Evolutionary conservation across 92 coral and sea anemone genomes (phyloP).

Genomic region (Isaurus tuberculatus): DNA sequence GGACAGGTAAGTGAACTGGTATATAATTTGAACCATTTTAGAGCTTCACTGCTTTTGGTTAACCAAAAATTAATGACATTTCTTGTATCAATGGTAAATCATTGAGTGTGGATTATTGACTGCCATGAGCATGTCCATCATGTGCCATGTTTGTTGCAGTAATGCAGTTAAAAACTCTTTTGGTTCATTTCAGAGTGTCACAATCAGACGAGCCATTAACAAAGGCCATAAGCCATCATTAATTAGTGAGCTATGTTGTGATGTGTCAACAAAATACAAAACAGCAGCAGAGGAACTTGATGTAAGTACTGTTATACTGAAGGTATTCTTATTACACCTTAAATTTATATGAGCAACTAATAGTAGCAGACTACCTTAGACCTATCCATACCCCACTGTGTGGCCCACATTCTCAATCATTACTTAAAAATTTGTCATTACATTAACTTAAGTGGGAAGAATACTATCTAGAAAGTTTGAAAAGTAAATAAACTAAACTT

Average conservation of each 20-base stretch:
- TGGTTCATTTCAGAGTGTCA: slow-evolving; percentile 82
- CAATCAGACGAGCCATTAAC: slow-evolving; percentile 87
- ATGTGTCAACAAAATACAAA: slow-evolving; percentile 81
- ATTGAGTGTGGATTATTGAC: too few relatives aligned
- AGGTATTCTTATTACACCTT: too few relatives aligned
- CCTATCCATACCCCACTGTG: too few relatives aligned
- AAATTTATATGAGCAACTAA: too few relatives aligned
- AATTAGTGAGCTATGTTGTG: slow-evolving; percentile 90
- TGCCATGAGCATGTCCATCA: too few relatives aligned
- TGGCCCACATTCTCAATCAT: too few relatives aligned
- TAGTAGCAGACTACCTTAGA: too few relatives aligned
- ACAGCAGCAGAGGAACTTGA: slow-evolving; percentile 74
- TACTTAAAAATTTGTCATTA: too few relatives aligned
- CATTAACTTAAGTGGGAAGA: too few relatives aligned
- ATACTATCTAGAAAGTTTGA: background rate
- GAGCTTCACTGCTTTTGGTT: background rate
- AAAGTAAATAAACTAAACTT: background rate
- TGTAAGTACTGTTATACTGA: slow-evolving; percentile 54
- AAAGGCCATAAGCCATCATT: slow-evolving; percentile 88
- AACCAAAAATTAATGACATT: background rate
- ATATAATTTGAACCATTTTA: background rate
- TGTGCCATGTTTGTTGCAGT: background rate
- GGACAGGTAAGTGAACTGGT: background rate
- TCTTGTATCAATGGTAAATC: background rate
- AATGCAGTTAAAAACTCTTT: too few relatives aligned